Base-by-base conservation (phyloP, 2,113 vertebrate species). In the Macrotis lagotis region DNA sequence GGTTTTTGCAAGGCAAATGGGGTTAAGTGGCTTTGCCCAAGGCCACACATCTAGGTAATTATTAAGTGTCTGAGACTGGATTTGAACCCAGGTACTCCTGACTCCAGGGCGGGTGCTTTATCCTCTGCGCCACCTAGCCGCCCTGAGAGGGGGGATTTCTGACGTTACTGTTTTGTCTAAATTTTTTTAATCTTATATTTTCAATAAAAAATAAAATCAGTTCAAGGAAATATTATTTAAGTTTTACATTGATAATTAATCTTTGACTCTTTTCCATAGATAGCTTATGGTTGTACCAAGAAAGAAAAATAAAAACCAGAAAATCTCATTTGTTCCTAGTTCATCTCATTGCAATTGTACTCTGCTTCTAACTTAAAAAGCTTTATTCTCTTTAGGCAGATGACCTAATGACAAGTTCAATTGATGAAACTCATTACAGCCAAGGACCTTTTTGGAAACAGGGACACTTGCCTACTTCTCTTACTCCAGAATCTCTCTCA, bases 101-200 rank as follows among this genome's bases (percentile, higher is more conserved):
- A n/a, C n/a, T n/a, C n/a, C n/a, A n/a, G n/a, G n/a, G n/a, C n/a
- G n/a, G n/a, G n/a, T n/a, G n/a, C n/a, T n/a, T n/a, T n/a, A n/a
- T n/a, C n/a, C n/a, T n/a, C n/a, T n/a, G n/a, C n/a, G n/a, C n/a
- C n/a, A n/a, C n/a, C n/a, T n/a, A n/a, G n/a, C n/a, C n/a, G n/a
- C n/a, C n/a, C n/a, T n/a, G 47, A 25, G 6, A 91, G 83, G 55
- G n/a, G 7, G 8, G 53, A 12, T 25, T 55, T 10, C 31, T 16
- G 37, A 31, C 91, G 25, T 91, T 2, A 4, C 50, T 51, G 95
- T 92, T 96, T 51, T 55, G 31, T n/a, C 59, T 92, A 49, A 53
- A 53, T 51, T 52, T 48, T 55, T 83, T 50, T 28, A 90, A 94
- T 90, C 22, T 88, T 55, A 37, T 59, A 48, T 93, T 49, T 8